Percentiles rank a stretch among this genome's conserved stretches.
These are phyloP conservation scores for Stylophora pistillata DNA, from an alignment of 64 coral and sea anemone genomes.

Conservation along the genomic window DNA sequence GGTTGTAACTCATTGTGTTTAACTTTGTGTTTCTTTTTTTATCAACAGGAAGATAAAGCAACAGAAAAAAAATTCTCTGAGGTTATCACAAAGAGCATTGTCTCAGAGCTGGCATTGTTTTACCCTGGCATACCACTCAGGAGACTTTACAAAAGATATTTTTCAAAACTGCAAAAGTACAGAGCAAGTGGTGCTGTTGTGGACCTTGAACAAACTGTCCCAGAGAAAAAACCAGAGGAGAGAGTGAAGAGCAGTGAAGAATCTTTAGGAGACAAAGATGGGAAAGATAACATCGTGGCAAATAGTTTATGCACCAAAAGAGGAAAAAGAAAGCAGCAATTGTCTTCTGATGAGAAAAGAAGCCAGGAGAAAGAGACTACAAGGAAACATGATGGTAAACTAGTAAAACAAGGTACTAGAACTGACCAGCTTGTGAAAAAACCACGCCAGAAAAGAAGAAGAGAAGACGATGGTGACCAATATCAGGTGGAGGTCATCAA, in stretches of 20 bases:
- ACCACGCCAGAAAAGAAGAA: conserved; percentile 18
- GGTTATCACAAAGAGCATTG: conserved; percentile 50
- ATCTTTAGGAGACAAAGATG: neutral
- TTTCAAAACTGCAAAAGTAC: conserved; percentile 41
- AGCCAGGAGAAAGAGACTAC: conserved; percentile 53
- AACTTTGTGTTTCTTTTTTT: neutral
- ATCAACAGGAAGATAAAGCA: neutral
- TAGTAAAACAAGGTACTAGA: neutral
- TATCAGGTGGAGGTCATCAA: conserved; percentile 1
- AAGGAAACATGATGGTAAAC: conserved; percentile 14
- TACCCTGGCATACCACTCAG: conserved; percentile 77
- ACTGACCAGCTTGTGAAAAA: neutral
- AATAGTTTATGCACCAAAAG: neutral
- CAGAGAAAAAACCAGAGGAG: neutral
- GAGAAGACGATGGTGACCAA: conserved; percentile 29
- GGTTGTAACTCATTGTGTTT: neutral
- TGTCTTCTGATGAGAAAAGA: conserved; percentile 53
- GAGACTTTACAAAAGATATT: conserved; percentile 76
- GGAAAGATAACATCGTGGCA: neutral
- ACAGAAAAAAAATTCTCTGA: neutral
- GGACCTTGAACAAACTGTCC: neutral
- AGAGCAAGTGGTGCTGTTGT: neutral
- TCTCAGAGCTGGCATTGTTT: conserved; percentile 52
- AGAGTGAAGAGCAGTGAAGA: neutral
- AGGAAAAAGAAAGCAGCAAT: conserved; percentile 60